Conservation (phyloP, 2,888 invertebrate species). For the Dasysyrphus albostriatus region DNA sequence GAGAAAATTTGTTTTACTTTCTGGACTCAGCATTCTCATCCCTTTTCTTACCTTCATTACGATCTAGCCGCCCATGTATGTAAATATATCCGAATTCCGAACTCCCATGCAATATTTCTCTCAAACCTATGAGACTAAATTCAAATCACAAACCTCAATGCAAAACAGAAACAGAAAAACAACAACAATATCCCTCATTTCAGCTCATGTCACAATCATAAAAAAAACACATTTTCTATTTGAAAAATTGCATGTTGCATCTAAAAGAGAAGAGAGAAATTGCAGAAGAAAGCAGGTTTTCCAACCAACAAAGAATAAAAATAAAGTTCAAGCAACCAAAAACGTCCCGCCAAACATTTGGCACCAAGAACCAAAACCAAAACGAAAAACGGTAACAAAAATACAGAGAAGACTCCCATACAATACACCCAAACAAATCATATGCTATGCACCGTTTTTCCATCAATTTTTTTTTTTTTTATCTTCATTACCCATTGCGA, state of each 20-base stretch:
- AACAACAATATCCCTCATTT: not conserved
- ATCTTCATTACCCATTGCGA: not conserved
- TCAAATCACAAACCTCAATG: not conserved
- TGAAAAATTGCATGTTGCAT: slow-evolving; percentile 44
- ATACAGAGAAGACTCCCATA: not conserved
- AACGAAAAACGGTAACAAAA: slow-evolving; percentile 25
- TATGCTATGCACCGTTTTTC: not conserved
- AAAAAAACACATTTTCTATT: not conserved
- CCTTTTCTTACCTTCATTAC: not conserved
- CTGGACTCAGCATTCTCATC: no score
- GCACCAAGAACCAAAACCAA: not conserved
- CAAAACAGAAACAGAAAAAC: not conserved
- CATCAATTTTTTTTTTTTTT: not conserved
- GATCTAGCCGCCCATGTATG: not conserved
- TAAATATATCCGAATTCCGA: no score
- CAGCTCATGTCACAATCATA: not conserved
- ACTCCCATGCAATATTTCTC: not conserved
- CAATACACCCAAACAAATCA: not conserved
- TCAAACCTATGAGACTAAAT: not conserved
- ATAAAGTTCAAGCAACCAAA: slow-evolving; percentile 12
- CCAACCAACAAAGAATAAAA: not conserved
- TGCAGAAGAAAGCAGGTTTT: slow-evolving; percentile 1
- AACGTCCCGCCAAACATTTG: slow-evolving; percentile 61
- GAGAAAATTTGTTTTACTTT: no score
- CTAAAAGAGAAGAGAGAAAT: slow-evolving; percentile 22